Evolutionary conservation across 2,888 invertebrate genomes (phyloP), one percentile per base, ranked within the genome.

Genomic region (Orthosia gothica): DNA sequence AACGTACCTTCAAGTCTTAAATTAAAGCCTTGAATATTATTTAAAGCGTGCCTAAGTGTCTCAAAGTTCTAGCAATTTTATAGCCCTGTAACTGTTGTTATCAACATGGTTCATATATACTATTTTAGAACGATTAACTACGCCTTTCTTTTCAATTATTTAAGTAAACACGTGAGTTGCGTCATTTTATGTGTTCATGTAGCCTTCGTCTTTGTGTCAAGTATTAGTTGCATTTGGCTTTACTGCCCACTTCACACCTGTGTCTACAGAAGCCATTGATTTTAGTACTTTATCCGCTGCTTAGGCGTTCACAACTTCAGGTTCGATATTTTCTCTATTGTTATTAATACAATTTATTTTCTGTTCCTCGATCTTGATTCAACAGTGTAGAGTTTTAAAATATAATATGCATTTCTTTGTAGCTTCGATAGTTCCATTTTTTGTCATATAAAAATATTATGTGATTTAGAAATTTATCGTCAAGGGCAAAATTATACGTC

Each of bases 261-360:
- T 80, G 26, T 70, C 47, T 26, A 58, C 55, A 68, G 65, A 55
- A 55, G 50, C 2, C 26, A 74, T 72, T 69, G 66, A 63, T 72
- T 74, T 74, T 67, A 88, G 79, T 86, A 52, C 16, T 55, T 63
- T 74, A 64, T 20, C 75, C 18, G 72, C 78, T 61, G 72, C 49
- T 71, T 55, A 52, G 20, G 45, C 61, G 83, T 63, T 49, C 62
- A 66, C 79, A 62, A 64, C 61, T 45, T 26, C 59, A 87, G 89
- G 88, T 88, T 77, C 63, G 78, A 74, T 1, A 12, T 65, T 65
- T 62, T 55, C 9, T 69, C 55, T 20, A 54, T 18, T 57, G 16
- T 50, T 11, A 52, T 50, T 50, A 49, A 3, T 16, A n/a, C 2
- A 49, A 54, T 57, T 4, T 20, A 2, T 61, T 23, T 47, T 20